Percentiles rank a stretch among this genome's conserved stretches.
Evolutionary conservation across 2,888 invertebrate species (phyloP).

Genomic region (Trypoxylon attenuatum): DNA sequence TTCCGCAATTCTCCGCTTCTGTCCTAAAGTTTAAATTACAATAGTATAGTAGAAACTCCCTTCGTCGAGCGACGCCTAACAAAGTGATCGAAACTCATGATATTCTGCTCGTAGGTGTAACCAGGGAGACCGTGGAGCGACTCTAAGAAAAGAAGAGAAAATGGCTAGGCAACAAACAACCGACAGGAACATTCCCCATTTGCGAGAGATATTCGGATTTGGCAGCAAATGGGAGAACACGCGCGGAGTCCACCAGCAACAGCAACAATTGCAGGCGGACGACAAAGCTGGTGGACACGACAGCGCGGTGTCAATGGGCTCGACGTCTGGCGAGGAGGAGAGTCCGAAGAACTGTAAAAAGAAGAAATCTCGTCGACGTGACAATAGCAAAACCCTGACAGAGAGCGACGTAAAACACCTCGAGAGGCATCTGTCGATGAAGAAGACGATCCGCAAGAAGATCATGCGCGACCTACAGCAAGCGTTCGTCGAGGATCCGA

Average conservation of each 20-base stretch:
- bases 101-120: neutral
- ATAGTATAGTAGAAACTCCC: neutral
- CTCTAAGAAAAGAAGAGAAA: constrained; percentile 2
- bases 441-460: constrained; percentile 89
- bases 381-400: constrained; percentile 81
- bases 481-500: constrained; percentile 83
- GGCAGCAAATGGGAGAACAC: constrained; percentile 74
- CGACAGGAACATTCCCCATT: constrained; percentile 85
- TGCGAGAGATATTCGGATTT: constrained; percentile 84
- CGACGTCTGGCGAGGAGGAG: constrained; percentile 72
- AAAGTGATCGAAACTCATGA: neutral
- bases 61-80: neutral
- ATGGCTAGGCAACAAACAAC: constrained; percentile 76
- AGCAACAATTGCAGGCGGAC: constrained; percentile 56
- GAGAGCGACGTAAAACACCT: constrained; percentile 84
- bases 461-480: constrained; percentile 90
- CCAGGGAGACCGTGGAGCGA: neutral
- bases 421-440: constrained; percentile 89
- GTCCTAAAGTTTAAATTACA: no score
- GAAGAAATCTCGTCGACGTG: constrained; percentile 79
- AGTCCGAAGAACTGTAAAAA: constrained; percentile 77
- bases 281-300: constrained; percentile 72
- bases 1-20: no score
- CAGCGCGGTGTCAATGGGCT: constrained; percentile 73
- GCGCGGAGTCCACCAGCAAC: no score